These are phyloP conservation scores for Helobdella robusta DNA, from an alignment of 2,888 invertebrate species.

Conservation along the genomic window DNA sequence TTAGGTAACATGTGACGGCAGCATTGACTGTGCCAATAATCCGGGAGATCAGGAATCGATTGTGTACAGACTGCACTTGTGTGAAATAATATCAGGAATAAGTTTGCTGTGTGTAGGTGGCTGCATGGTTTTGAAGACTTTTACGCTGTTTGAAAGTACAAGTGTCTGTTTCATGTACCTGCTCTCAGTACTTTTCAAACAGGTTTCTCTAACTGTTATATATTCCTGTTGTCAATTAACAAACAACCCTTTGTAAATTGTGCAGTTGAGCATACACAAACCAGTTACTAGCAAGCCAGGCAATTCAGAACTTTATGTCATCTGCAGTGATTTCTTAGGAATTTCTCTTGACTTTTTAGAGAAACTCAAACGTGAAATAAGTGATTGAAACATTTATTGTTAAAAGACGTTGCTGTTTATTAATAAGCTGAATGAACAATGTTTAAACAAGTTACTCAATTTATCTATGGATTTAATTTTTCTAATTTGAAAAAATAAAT, in stretches of 20 bases:
- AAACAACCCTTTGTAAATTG: neutral
- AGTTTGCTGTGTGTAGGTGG: constrained; percentile 64
- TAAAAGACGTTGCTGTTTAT: neutral
- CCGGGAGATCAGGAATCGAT: constrained; percentile 77
- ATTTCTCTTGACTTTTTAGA: constrained; percentile 11
- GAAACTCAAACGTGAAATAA: constrained; percentile 15
- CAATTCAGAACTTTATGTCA: constrained; percentile 82
- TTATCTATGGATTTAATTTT: neutral
- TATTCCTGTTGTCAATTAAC: neutral
- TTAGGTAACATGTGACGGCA: constrained; percentile 84
- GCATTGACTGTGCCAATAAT: constrained; percentile 72
- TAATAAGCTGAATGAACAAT: neutral
- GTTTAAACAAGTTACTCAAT: neutral
- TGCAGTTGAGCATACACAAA: constrained; percentile 66
- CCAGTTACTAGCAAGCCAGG: constrained; percentile 87
- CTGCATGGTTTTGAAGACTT: constrained; percentile 73
- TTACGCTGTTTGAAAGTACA: constrained; percentile 76
- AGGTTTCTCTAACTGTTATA: constrained; percentile 38
- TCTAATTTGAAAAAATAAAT: neutral
- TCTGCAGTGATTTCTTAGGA: constrained; percentile 49
- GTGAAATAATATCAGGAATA: constrained; percentile 71
- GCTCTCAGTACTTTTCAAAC: constrained; percentile 63
- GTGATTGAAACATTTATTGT: neutral
- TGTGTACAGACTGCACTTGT: constrained; percentile 69
- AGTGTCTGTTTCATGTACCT: constrained; percentile 70